phyloP scores from a whole-genome alignment of 23 tunicate genomes.

The Phallusia fumigata region DNA sequence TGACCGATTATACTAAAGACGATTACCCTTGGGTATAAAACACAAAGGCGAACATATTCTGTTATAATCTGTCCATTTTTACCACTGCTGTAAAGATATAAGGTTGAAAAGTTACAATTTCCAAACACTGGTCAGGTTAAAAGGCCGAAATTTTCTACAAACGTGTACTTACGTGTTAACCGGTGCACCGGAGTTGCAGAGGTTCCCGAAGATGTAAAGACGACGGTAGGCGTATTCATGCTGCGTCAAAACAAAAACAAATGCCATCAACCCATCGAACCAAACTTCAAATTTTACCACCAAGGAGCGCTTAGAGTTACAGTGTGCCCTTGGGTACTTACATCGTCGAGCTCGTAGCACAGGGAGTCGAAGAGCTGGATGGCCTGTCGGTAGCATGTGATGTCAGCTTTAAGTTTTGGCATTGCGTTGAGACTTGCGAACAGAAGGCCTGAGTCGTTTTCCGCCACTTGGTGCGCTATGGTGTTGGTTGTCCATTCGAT shows the following conservation, averaged over 20 bases:
- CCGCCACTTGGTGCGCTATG: conserved; percentile 52
- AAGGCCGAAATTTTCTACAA: too few relatives aligned
- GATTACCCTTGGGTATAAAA: too few relatives aligned
- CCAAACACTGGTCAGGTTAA: too few relatives aligned
- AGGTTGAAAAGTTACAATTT: too few relatives aligned
- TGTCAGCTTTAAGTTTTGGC: conserved; percentile 35
- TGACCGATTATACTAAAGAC: too few relatives aligned
- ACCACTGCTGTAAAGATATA: too few relatives aligned
- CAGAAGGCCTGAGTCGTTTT: conserved; percentile 21
- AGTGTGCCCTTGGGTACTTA: conserved; percentile 17
- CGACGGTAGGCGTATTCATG: conserved; percentile 76
- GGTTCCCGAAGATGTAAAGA: conserved; percentile 66
- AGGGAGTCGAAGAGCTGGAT: conserved; percentile 48
- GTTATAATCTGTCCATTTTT: too few relatives aligned
- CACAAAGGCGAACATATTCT: too few relatives aligned
- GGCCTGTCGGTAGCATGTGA: conserved; percentile 63
- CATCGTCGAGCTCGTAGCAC: conserved; percentile 76
- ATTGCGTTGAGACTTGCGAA: conserved; percentile 8
- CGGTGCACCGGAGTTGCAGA: conserved; percentile 65
- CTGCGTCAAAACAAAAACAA: conserved; percentile 40
- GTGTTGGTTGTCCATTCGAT: conserved; percentile 43
- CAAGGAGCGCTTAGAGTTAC: background rate
- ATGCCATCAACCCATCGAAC: too few relatives aligned
- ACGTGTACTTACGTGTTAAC: conserved; percentile 34
- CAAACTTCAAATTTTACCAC: background rate